Percentiles rank a stretch among this genome's conserved stretches.
Evolutionary conservation across 2,888 invertebrate species (phyloP).

Genomic region (Vandiemenella viatica): DNA sequence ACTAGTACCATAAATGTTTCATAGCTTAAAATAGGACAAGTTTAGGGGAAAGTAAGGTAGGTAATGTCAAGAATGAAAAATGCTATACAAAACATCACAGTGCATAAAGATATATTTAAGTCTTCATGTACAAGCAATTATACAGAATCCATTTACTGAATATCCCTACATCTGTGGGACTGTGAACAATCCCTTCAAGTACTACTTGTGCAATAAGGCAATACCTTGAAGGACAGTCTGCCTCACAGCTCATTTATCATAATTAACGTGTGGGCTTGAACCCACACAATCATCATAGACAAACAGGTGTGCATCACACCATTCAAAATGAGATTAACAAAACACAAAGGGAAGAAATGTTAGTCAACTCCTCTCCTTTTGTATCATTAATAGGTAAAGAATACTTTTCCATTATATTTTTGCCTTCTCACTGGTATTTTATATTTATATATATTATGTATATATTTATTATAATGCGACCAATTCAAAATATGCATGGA

Average conservation of each 20-base stretch:
- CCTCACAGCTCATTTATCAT: slow-evolving; percentile 6
- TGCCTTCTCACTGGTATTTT: slow-evolving; percentile 5
- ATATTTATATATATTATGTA: not conserved
- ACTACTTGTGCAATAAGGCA: slow-evolving; percentile 18
- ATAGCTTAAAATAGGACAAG: too few relatives aligned
- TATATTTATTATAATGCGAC: slow-evolving; percentile 1
- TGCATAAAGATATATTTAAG: slow-evolving; percentile 64
- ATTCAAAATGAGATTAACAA: slow-evolving; percentile 11
- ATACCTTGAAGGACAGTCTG: slow-evolving; percentile 13
- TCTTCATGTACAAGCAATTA: slow-evolving; percentile 61
- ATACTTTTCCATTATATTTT: not conserved
- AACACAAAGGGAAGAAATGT: slow-evolving; percentile 12
- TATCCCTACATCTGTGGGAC: slow-evolving; percentile 27
- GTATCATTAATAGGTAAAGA: slow-evolving; percentile 2
- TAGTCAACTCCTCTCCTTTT: slow-evolving; percentile 8
- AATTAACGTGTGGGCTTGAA: not conserved
- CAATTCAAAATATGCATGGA: slow-evolving; percentile 8
- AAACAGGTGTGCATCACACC: slow-evolving; percentile 6
- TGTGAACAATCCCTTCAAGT: slow-evolving; percentile 13
- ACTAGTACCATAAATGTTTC: too few relatives aligned
- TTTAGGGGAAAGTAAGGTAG: too few relatives aligned
- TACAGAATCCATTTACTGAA: slow-evolving; percentile 41
- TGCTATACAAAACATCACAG: too few relatives aligned
- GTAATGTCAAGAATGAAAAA: too few relatives aligned
- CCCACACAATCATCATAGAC: slow-evolving; percentile 1